A percentile compares a stretch with the other conserved stretches of the same genome.
These are phyloP conservation scores for Lethrus apterus DNA, from an alignment of 1,140 invertebrate genomes.

Conservation along the genomic window DNA sequence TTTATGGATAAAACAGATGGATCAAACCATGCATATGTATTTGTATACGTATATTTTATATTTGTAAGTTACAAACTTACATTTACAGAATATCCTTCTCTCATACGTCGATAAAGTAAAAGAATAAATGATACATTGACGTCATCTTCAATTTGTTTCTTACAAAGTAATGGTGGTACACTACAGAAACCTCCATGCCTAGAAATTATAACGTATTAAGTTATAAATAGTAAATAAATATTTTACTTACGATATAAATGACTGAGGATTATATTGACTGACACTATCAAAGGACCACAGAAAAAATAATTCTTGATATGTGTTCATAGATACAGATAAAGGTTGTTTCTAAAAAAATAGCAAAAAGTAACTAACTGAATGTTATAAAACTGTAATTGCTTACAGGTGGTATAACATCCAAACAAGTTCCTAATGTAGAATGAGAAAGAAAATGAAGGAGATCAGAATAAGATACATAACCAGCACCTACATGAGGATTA, in stretches of 20 bases:
- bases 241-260: constrained; percentile 4
- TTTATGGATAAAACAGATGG: too few species aligned
- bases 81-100: constrained; percentile 74
- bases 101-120: constrained; percentile 65
- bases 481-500: constrained; percentile 59
- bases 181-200: constrained; percentile 54
- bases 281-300: constrained; percentile 65
- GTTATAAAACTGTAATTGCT: too few species aligned
- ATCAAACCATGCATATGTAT: too few species aligned
- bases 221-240: neutral
- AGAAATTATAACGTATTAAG: constrained; percentile 22
- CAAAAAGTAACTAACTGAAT: too few species aligned
- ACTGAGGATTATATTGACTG: constrained; percentile 16
- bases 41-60: constrained; percentile 15
- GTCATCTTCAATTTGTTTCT: constrained; percentile 60
- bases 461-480: constrained; percentile 68
- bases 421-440: constrained; percentile 71
- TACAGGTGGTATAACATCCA: constrained; percentile 47
- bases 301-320: constrained; percentile 66
- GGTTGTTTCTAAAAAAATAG: too few species aligned
- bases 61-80: constrained; percentile 43
- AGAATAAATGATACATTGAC: constrained; percentile 58
- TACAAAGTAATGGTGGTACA: constrained; percentile 50
- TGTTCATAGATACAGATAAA: constrained; percentile 51
- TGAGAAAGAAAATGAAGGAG: constrained; percentile 71